These are phyloP conservation scores for Tautogolabrus adspersus DNA, from an alignment of 2,113 vertebrate genomes.

Conservation along the genomic window DNA sequence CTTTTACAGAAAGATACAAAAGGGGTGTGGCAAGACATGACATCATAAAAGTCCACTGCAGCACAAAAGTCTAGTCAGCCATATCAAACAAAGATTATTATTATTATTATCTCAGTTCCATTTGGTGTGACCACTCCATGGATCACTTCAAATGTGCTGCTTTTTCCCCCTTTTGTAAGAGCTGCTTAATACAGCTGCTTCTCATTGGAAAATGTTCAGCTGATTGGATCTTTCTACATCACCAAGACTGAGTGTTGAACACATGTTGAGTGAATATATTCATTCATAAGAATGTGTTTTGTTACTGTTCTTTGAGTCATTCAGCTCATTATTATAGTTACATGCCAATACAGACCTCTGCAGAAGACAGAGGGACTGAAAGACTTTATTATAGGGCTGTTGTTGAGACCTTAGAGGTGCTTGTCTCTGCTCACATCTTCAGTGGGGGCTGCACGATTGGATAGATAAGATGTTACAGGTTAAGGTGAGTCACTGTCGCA, in stretches of 20 bases:
- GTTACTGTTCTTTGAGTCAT: slow-evolving; percentile 46
- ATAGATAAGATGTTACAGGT: slow-evolving; percentile 32
- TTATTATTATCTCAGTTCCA: neutral
- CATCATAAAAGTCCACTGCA: too few species aligned
- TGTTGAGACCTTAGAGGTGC: neutral
- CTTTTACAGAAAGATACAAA: neutral
- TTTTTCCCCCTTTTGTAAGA: neutral
- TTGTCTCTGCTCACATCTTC: neutral
- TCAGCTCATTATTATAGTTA: slow-evolving; percentile 5
- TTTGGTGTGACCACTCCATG: neutral
- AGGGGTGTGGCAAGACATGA: neutral
- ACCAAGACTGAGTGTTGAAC: slow-evolving; percentile 19
- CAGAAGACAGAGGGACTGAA: neutral
- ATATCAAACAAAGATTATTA: neutral
- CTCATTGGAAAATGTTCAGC: slow-evolving; percentile 15
- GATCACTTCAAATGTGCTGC: slow-evolving; percentile 3
- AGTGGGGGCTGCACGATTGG: neutral
- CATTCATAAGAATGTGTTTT: slow-evolving; percentile 14
- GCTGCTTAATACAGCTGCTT: neutral
- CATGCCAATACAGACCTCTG: slow-evolving; percentile 27
- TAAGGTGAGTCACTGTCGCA: slow-evolving; percentile 33
- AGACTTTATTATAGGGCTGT: neutral
- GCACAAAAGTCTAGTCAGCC: neutral
- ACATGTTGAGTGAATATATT: neutral
- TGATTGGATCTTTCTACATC: slow-evolving; percentile 24